Evolutionary conservation across 2,888 invertebrate genomes (phyloP), one percentile per base, ranked within the genome.

Genomic region (Cepaea hortensis): DNA sequence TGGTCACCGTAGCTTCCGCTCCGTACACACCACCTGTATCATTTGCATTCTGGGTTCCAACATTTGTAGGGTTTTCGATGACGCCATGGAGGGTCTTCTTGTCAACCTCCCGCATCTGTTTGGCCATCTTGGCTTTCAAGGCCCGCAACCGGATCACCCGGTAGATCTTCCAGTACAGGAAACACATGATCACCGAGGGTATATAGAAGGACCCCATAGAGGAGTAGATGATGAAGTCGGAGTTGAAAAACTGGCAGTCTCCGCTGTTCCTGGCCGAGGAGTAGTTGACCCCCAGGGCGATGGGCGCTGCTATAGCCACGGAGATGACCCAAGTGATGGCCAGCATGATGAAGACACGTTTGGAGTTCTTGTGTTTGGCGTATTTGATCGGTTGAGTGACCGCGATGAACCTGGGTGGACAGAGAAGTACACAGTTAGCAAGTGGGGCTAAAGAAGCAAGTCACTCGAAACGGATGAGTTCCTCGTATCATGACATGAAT

Each of bases 371-470:
- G 96, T 99, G 98, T 94, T 98, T 98, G 88, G 99, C 98, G 95
- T 99, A 99, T 95, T 98, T 98, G 94, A 99, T 99, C 93, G 99
- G 99, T 95, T 98, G 97, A 80, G 99, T 99, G 91, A 99, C 99
- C 90, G 99, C 99, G 93, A 99, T 98, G 95, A 98, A 99, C 96
- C 99, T 99, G 93, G 79, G 90, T 91, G 62, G 55, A 55, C 55
- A 55, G 55, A 55, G 6, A 55, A 55, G 11, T 55, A 55, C 11
- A 6, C 55, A 3, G 55, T 55, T 11, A 55, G 55, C 55, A 55
- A 1, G 55, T 11, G 11, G 11, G 11, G 55, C 55, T 55, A 55
- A 11, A 35, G 35, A 35, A 35, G 35, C 35, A 35, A 35, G 35
- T 35, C 35, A 35, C 35, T 35, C 35, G 35, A 35, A 0, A 35